A percentile compares a stretch with the other conserved stretches of the same genome.
phyloP scores from a whole-genome alignment of 2,113 vertebrate genomes.

The Malurus cyaneus region DNA sequence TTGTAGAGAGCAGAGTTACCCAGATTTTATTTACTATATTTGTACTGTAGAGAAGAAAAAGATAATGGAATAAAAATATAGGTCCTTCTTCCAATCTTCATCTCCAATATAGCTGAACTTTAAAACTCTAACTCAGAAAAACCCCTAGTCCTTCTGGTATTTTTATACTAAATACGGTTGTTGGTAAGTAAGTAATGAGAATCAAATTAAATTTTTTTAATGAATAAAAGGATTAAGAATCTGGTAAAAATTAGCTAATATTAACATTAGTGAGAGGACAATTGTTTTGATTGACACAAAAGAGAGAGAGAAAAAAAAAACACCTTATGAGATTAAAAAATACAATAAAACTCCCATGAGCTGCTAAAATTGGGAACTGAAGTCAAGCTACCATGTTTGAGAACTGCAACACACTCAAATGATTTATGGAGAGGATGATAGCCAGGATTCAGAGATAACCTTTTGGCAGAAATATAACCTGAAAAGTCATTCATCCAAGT shows the following conservation, averaged over 20 bases:
- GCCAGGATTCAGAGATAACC: not conserved
- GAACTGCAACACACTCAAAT: not conserved
- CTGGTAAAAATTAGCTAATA: not conserved
- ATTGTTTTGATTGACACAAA: not conserved
- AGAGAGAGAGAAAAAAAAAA: not conserved
- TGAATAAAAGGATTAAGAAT: not conserved
- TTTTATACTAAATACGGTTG: not conserved
- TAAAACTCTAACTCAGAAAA: not conserved
- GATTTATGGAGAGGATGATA: not conserved
- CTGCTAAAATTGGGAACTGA: not conserved
- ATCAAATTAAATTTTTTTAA: not conserved
- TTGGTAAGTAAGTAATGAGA: not conserved
- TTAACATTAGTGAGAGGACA: not conserved
- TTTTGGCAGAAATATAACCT: not conserved
- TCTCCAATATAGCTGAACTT: not conserved
- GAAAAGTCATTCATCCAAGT: not conserved
- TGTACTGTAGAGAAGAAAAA: not conserved
- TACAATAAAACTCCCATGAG: not conserved
- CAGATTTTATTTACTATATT: not conserved
- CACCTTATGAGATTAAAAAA: not conserved
- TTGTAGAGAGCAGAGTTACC: not conserved
- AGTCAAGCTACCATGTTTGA: not conserved
- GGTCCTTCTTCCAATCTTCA: not conserved
- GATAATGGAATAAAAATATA: not conserved
- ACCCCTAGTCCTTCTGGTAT: accelerated